A percentile compares a stretch with the other conserved stretches of the same genome.
Evolutionary conservation across 2,797 vertebrate genomes (phyloP).

Genomic region (Alca torda): DNA sequence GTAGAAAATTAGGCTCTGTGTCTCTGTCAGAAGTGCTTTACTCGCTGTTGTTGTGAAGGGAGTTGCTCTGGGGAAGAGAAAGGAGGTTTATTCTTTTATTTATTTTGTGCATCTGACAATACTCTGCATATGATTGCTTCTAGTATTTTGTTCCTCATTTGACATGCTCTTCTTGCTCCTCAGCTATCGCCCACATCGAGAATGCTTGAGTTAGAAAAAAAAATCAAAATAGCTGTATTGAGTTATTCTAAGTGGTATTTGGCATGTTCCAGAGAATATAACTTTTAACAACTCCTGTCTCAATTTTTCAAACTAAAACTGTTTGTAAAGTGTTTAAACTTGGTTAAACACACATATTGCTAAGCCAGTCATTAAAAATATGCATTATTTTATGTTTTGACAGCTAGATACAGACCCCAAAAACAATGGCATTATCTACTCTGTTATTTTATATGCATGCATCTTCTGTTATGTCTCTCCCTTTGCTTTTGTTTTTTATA

Average conservation of each 20-base stretch:
- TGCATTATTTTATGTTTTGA: neutral
- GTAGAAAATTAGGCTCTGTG: neutral
- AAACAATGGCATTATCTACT: neutral
- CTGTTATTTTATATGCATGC: neutral
- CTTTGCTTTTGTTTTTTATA: neutral
- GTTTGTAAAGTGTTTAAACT: neutral
- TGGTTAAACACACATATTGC: neutral
- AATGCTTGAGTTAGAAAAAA: neutral
- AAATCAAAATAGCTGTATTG: neutral
- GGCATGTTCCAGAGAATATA: neutral
- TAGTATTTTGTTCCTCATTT: neutral
- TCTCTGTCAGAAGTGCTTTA: neutral
- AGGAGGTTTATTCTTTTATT: neutral
- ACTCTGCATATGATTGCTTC: neutral
- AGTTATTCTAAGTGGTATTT: neutral
- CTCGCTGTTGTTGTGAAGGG: neutral
- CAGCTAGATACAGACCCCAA: neutral
- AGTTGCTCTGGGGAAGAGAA: neutral
- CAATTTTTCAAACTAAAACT: neutral
- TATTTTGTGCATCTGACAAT: neutral
- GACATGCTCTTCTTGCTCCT: neutral
- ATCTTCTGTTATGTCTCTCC: neutral
- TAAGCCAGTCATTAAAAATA: neutral
- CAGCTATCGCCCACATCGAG: neutral
- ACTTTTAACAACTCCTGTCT: neutral